Base-by-base conservation (phyloP, 2,888 invertebrate genomes). In the Aelia acuminata region DNA sequence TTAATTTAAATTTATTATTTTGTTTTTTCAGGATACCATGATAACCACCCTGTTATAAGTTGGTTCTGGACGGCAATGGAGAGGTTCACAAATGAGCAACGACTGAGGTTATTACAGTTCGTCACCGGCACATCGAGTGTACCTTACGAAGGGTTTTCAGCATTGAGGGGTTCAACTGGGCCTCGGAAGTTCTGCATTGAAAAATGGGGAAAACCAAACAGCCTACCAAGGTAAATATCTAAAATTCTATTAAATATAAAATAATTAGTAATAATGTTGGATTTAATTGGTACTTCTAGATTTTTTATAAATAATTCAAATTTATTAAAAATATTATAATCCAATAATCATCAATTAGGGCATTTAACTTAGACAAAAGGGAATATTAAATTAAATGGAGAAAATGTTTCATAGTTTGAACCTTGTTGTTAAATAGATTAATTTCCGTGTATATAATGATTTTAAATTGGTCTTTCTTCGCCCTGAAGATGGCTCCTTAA, bases 11-110 rank as follows among this genome's bases (percentile, higher is more conserved):
- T 70, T 70, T 26, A 26, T 35, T 35, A n/a, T n/a, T 35, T 10
- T 35, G 22, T 18, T 22, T 11, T 22, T 85, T 15, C 90, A 93
- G 98, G 98, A 10, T 98, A 98, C 93, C 98, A 98, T 92, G 98
- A 98, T 93, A 95, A 95, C 89, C 98, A 98, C 93, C 97, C 97
- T 89, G 98, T 99, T 90, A 97, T 99, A 89, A 94, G 96, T 90
- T 99, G 98, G 98, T 99, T 98, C 94, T 99, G 99, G 99, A 96
- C 96, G 92, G 97, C 98, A 85, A 98, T 99, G 90, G 98, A 97
- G 92, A 95, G 95, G 91, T 98, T 99, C 92, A 96, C 96, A 89
- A 99, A 99, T 93, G 98, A 99, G 92, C 97, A 98, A 91, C 94
- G 99, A 22, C 93, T 99, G 35, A 95, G 98, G 80, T 93, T 99